A percentile compares a stretch with the other conserved stretches of the same genome.
phyloP scores from a whole-genome alignment of 2,113 vertebrate species.

The Callithrix jacchus region DNA sequence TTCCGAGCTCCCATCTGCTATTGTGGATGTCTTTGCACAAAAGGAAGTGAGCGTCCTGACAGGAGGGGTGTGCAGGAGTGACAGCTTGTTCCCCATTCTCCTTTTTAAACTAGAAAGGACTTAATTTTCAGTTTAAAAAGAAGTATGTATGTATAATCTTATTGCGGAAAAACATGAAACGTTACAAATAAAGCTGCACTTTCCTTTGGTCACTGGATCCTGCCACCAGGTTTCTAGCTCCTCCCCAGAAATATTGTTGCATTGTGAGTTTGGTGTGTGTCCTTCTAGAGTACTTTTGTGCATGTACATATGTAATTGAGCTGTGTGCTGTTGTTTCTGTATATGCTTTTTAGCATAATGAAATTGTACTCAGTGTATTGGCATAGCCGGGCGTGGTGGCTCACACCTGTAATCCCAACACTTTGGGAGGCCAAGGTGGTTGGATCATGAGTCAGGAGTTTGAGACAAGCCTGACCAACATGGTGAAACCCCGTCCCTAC shows the following conservation, averaged over 20 bases:
- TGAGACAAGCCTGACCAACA: no score
- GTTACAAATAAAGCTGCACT: not conserved
- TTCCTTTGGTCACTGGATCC: not conserved
- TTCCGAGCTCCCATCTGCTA: not conserved
- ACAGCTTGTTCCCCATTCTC: not conserved
- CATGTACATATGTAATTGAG: not conserved
- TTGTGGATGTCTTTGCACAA: not conserved
- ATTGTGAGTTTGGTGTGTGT: not conserved
- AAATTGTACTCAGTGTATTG: not conserved
- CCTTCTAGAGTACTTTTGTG: not conserved
- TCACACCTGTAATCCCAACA: no score
- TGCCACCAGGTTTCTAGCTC: no score
- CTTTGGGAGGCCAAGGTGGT: no score
- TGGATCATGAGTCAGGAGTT: no score
- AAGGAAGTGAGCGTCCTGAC: not conserved
- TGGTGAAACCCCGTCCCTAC: no score
- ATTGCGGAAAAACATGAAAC: not conserved
- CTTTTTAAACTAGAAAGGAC: not conserved
- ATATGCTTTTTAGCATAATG: not conserved
- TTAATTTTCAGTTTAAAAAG: not conserved
- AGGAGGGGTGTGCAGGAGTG: not conserved
- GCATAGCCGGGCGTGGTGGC: no score
- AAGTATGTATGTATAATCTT: not conserved
- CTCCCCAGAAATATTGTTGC: not conserved
- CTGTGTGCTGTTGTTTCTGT: not conserved